These are phyloP conservation scores for Hypotaenidia philippensis DNA, from an alignment of 2,797 vertebrate genomes.

Conservation along the genomic window DNA sequence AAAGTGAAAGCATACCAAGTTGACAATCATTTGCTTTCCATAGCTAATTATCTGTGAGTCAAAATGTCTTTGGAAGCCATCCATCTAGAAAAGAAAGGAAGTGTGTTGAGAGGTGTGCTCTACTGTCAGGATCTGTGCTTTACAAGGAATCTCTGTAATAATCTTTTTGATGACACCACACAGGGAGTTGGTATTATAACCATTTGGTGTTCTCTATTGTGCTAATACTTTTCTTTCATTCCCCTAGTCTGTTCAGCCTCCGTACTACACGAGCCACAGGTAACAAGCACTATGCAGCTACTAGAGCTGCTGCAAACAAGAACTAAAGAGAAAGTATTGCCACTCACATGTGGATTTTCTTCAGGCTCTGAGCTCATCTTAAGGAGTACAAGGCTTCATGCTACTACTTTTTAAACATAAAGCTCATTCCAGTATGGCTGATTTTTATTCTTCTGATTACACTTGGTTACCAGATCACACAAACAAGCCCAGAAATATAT, in stretches of 20 bases:
- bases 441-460: neutral
- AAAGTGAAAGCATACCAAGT: conserved; percentile 85
- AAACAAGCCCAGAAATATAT: neutral
- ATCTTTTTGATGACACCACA: neutral
- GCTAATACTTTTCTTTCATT: neutral
- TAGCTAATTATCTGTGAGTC: conserved; percentile 96
- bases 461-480: neutral
- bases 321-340: neutral
- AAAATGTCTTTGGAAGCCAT: conserved; percentile 97
- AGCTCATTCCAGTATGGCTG: neutral
- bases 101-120: neutral
- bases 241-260: neutral
- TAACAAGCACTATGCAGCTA: neutral
- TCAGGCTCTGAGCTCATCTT: neutral
- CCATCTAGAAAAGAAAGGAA: conserved; percentile 84
- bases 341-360: neutral
- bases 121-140: neutral
- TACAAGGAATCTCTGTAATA: neutral
- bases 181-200: neutral
- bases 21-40: conserved; percentile 93
- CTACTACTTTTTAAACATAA: neutral
- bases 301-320: neutral
- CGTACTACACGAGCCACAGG: neutral
- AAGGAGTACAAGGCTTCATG: neutral
- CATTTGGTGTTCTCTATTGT: neutral